Evolutionary conservation across 1,140 invertebrate genomes (phyloP), one percentile per base, ranked within the genome.

Genomic region (Drosophila pruinosa): DNA sequence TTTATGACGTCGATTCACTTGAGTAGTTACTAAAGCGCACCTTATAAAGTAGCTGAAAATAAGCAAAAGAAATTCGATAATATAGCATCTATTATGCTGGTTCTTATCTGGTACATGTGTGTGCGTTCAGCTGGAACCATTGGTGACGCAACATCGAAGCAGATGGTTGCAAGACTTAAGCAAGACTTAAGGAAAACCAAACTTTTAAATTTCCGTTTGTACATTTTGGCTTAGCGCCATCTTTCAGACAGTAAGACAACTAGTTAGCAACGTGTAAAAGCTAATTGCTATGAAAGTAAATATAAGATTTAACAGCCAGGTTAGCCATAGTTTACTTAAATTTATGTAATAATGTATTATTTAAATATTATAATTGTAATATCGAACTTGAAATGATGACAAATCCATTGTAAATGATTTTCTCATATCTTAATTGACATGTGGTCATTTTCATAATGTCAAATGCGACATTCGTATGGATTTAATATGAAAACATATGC

Each of bases 1-100:
- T 50, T 76, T 58, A 70, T 77, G 72, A 61, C 54, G 59, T 76
- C 72, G 82, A 72, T 62, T 72, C 81, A 81, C 65, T 86, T 53
- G 62, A 78, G 47, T 88, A 68, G 74, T 21, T 65, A 12, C 28
- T 41, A 45, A 38, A 10, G 50, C 67, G 54, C 72, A 38, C 63
- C 70, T 72, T 72, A 50, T 54, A 56, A 54, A 59, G 53, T 14
- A 56, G 4, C 24, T 28, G 12, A 28, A 50, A 50, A 28, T 21
- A 43, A 21, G 14, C 4, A 36, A 28, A 36, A 21, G 4, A 22
- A 50, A 28, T 2, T 8, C 34, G 22, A 56, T 22, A 53, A 48
- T 50, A 43, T 54, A 26, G 53, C 61, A 52, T 28, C 28, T 47
- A 31, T 19, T 48, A 57, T 54, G 31, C 38, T 28, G 24, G 6